phyloP scores from a whole-genome alignment of 2,797 vertebrate genomes.

The Sebastes matsubarae region DNA sequence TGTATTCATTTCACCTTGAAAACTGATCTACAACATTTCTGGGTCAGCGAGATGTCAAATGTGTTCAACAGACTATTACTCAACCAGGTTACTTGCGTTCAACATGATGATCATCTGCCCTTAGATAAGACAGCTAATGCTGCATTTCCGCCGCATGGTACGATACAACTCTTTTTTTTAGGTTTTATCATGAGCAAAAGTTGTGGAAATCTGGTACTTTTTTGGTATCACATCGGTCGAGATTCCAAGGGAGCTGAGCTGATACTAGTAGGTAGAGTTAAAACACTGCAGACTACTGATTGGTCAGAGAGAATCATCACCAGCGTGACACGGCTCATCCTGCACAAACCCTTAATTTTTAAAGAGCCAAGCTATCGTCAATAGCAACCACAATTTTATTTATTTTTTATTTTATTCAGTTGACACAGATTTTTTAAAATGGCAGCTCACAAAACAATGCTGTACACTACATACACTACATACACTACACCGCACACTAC shows the following conservation, averaged over 20 bases:
- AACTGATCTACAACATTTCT: background rate
- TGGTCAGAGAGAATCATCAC: background rate
- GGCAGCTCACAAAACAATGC: background rate
- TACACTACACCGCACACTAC: too few relatives aligned
- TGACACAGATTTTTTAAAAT: background rate
- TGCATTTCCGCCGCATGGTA: background rate
- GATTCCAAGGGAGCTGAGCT: background rate
- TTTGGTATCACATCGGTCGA: background rate
- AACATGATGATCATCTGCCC: background rate
- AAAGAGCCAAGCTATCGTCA: background rate
- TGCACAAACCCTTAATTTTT: background rate
- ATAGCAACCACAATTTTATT: background rate
- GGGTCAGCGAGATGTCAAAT: background rate
- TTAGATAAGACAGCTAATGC: background rate
- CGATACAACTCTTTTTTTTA: background rate
- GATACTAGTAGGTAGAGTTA: background rate
- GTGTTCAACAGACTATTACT: constrained; percentile 2
- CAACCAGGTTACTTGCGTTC: background rate
- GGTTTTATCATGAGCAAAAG: background rate
- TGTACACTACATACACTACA: too few relatives aligned
- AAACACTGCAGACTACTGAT: background rate
- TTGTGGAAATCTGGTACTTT: background rate
- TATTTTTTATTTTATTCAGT: background rate
- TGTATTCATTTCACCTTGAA: background rate
- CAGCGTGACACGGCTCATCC: background rate